These are phyloP conservation scores for Linnaemya tessellans DNA, from an alignment of 2,888 invertebrate species.

Conservation along the genomic window DNA sequence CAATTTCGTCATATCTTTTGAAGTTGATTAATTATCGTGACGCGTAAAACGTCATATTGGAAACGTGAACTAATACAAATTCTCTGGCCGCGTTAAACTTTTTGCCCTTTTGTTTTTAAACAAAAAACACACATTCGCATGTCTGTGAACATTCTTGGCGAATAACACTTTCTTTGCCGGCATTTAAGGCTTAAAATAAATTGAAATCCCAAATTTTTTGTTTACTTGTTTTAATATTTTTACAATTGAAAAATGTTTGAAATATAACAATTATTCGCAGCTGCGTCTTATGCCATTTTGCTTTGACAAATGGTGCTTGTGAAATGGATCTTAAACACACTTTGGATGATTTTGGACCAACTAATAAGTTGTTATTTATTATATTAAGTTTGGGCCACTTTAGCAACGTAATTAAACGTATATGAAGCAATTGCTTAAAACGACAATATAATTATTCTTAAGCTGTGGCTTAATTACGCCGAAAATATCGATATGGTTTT, in stretches of 20 bases:
- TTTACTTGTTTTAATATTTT: neutral
- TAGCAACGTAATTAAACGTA: slow-evolving; percentile 58
- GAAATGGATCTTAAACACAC: slow-evolving; percentile 50
- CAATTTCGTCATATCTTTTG: slow-evolving; percentile 78
- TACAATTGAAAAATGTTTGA: neutral
- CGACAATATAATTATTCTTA: neutral
- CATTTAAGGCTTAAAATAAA: slow-evolving; percentile 26
- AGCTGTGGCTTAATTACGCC: neutral
- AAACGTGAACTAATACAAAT: slow-evolving; percentile 57
- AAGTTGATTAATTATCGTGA: slow-evolving; percentile 79
- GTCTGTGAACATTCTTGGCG: slow-evolving; percentile 29
- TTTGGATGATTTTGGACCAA: neutral
- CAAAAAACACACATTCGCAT: slow-evolving; percentile 32
- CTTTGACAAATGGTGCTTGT: slow-evolving; percentile 49
- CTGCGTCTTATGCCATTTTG: slow-evolving; percentile 47
- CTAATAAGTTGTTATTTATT: neutral
- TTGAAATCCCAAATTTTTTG: neutral
- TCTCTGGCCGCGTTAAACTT: neutral
- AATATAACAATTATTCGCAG: slow-evolving; percentile 47
- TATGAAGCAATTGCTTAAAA: slow-evolving; percentile 18
- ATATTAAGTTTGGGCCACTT: slow-evolving; percentile 26
- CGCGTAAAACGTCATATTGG: slow-evolving; percentile 69
- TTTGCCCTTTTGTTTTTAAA: slow-evolving; percentile 50
- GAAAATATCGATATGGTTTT: neutral
- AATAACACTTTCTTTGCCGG: slow-evolving; percentile 28